Percentiles rank a stretch among this genome's conserved stretches.
Conservation (phyloP, 1,140 invertebrate species). For the Drosophila eugracilis region DNA sequence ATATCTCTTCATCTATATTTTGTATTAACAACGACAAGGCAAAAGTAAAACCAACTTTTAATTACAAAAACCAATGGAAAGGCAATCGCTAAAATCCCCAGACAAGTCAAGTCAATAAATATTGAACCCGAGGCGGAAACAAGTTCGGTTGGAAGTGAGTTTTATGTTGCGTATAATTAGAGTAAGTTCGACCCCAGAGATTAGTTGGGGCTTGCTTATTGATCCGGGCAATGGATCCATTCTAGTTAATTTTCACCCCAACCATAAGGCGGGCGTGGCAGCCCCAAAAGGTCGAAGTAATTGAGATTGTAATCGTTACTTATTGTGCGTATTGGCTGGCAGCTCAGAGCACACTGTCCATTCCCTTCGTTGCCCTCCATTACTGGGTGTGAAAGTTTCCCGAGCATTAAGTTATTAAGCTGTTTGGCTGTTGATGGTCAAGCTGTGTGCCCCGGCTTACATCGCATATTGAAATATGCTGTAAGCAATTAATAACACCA, state of each 20-base stretch:
- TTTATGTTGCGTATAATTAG: constrained; percentile 83
- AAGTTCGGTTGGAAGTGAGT: constrained; percentile 62
- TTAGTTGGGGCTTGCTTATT: constrained; percentile 55
- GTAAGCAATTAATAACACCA: constrained; percentile 74
- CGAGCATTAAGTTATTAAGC: constrained; percentile 79
- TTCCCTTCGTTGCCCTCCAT: background rate
- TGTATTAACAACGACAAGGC: background rate
- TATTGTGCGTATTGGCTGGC: constrained; percentile 60
- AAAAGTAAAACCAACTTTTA: constrained; percentile 11
- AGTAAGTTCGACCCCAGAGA: constrained; percentile 72
- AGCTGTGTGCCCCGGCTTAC: constrained; percentile 27
- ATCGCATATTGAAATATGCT: constrained; percentile 70
- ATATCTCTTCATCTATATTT: background rate
- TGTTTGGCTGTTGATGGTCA: constrained; percentile 55
- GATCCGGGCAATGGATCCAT: constrained; percentile 29
- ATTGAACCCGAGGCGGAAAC: constrained; percentile 39
- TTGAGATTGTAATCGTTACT: constrained; percentile 83
- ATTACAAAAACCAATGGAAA: constrained; percentile 12
- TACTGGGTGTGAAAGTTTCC: constrained; percentile 63
- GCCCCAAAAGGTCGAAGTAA: constrained; percentile 63
- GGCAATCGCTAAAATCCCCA: constrained; percentile 15
- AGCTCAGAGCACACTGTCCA: background rate
- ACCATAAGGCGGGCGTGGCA: constrained; percentile 21
- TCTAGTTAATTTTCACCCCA: constrained; percentile 72
- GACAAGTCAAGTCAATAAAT: constrained; percentile 51